Evolutionary conservation across 92 coral and sea anemone genomes (phyloP).

Genomic region (Chrysogorgia sp.): DNA sequence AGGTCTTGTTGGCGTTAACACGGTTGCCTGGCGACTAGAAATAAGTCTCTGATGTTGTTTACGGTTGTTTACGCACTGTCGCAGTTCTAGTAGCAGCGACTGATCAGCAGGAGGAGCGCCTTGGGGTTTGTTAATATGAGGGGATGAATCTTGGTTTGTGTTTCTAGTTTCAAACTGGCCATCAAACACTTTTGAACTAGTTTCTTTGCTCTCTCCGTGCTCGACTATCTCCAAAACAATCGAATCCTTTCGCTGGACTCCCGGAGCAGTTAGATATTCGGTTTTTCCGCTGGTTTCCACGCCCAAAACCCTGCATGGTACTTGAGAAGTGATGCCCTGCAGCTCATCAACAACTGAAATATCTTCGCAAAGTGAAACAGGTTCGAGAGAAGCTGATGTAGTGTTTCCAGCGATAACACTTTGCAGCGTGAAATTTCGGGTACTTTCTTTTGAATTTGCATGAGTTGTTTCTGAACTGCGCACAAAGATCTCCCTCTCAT

Average conservation of each 20-base stretch:
- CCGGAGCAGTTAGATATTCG: not conserved
- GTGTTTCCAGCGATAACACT: no score
- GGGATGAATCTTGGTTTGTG: not conserved
- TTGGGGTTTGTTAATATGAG: not conserved
- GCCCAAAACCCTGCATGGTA: no score
- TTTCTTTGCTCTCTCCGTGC: not conserved
- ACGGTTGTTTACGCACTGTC: not conserved
- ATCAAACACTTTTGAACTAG: not conserved
- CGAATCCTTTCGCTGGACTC: not conserved
- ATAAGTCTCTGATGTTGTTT: not conserved
- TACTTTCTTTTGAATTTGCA: no score
- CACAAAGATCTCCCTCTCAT: no score
- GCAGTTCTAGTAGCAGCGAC: not conserved
- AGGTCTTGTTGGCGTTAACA: slow-evolving; percentile 11
- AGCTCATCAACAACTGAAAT: no score
- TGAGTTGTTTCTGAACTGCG: no score
- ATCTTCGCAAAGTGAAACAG: no score
- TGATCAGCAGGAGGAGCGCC: not conserved
- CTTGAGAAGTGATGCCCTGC: no score
- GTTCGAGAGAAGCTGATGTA: no score
- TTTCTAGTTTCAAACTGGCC: not conserved
- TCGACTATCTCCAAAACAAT: not conserved
- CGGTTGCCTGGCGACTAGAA: not conserved
- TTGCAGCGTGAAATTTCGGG: no score
- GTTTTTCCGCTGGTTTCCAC: not conserved